Base-by-base conservation (phyloP, 1,140 invertebrate genomes). In the Drosophila orosa region DNA sequence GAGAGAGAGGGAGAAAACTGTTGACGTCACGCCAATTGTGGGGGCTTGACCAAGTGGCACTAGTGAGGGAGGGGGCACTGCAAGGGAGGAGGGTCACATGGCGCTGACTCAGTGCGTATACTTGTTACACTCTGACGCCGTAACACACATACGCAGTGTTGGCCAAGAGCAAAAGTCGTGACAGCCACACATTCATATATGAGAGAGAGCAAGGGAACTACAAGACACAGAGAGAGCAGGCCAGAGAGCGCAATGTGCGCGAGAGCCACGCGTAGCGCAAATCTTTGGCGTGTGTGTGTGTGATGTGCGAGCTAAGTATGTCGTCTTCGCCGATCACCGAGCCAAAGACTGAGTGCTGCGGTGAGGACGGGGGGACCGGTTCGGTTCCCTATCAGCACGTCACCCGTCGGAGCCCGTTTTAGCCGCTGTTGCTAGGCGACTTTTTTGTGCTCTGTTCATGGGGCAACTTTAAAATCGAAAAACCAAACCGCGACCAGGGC, bases 301-400 rank as follows among this genome's bases (percentile, higher is more conserved):
- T 39, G 44, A 17, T 58, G 24, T 33, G 22, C 72, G 47, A 37
- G 45, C 44, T 13, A 80, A 72, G 73, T 85, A 66, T 80, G 78
- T 78, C 78, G 81, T 63, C 73, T 74, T 84, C 66, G 74, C 17
- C 81, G 63, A 69, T 69, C 57, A 54, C 47, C 29, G 47, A 60
- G 35, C 31, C 40, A 44, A 52, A 74, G 57, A 37, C 31, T 8
- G n/a, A 39, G 24, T 8, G 44, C 60, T 8, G 44, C 60, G 47
- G 65, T 29, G 45, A 27, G 35, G 27, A 47, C 50, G 39, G 19
- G 39, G 19, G 45, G 19, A 80, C 83, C 83, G 80, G 82, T 86
- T 86, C 83, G 80, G 82, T 86, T 86, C 35, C 83, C 60, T 86
- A 86, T 86, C 83, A 86, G 84, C 52, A 39, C 65, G 44, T 56